These are phyloP conservation scores for Pampus argenteus DNA, from an alignment of 2,797 vertebrate species.

Conservation along the genomic window DNA sequence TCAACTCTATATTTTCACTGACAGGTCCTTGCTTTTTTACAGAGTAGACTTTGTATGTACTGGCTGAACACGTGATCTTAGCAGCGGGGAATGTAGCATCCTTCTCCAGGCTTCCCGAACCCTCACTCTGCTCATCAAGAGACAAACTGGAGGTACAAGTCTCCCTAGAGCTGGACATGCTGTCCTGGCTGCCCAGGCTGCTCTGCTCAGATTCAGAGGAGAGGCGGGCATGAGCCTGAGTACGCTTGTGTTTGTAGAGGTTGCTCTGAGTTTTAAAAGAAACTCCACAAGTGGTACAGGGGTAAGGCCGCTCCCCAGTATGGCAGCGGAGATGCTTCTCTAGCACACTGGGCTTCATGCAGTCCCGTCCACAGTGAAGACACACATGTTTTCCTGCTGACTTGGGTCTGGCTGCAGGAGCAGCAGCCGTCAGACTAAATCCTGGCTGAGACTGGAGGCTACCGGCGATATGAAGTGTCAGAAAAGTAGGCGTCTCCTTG, in stretches of 20 bases:
- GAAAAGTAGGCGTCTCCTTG: conserved; percentile 85
- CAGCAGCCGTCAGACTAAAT: conserved; percentile 58
- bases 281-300: conserved; percentile 91
- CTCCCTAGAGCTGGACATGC: conserved; percentile 77
- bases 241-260: conserved; percentile 95
- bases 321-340: conserved; percentile 98
- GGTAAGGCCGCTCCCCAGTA: conserved; percentile 96
- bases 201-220: conserved; percentile 86
- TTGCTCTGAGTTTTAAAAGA: conserved; percentile 99
- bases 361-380: conserved; percentile 93
- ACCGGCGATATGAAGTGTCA: conserved; percentile 89
- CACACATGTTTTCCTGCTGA: conserved; percentile 91
- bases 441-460: conserved; percentile 84
- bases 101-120: conserved; percentile 57
- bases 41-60: conserved; percentile 13
- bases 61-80: conserved; percentile 30
- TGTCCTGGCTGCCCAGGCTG: conserved; percentile 77
- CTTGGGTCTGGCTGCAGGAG: conserved; percentile 82
- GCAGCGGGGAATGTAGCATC: conserved; percentile 29
- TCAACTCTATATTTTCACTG: conserved; percentile 54
- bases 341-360: conserved; percentile 96
- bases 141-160: conserved; percentile 65
- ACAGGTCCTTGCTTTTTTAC: conserved; percentile 46
- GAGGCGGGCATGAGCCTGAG: conserved; percentile 92
- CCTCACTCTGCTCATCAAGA: conserved; percentile 67